A percentile compares a stretch with the other conserved stretches of the same genome.
Conservation (phyloP, 2,888 invertebrate species). For the Gibbula magus region DNA sequence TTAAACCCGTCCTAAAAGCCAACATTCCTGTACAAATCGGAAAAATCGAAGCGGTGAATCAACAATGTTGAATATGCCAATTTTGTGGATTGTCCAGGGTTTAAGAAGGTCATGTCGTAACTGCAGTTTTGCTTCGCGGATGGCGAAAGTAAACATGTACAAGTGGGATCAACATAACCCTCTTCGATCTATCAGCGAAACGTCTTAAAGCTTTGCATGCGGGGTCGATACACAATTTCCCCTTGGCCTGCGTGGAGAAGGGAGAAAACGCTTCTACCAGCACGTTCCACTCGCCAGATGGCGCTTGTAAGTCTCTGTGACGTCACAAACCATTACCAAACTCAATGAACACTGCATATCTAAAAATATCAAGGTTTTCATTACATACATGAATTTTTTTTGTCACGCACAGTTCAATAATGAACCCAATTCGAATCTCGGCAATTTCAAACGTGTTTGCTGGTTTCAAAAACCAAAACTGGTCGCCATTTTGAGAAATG, state of each 20-base stretch:
- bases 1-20: background rate
- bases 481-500: too few species aligned
- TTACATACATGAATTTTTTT: too few species aligned
- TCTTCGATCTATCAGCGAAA: background rate
- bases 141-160: background rate
- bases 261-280: background rate
- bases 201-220: background rate
- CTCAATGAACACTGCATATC: too few species aligned
- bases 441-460: too few species aligned
- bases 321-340: background rate
- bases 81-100: background rate
- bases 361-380: too few species aligned
- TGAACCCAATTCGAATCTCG: too few species aligned
- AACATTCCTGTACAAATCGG: background rate
- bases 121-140: background rate
- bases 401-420: too few species aligned
- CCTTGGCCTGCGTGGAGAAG: background rate
- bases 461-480: too few species aligned
- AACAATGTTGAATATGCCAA: background rate
- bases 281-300: background rate
- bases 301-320: background rate
- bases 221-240: conserved; percentile 1
- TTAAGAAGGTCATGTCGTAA: background rate
- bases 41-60: background rate
- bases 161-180: background rate